These are phyloP conservation scores for Galaxias olidus DNA, from an alignment of 2,797 vertebrate species.

Conservation along the genomic window DNA sequence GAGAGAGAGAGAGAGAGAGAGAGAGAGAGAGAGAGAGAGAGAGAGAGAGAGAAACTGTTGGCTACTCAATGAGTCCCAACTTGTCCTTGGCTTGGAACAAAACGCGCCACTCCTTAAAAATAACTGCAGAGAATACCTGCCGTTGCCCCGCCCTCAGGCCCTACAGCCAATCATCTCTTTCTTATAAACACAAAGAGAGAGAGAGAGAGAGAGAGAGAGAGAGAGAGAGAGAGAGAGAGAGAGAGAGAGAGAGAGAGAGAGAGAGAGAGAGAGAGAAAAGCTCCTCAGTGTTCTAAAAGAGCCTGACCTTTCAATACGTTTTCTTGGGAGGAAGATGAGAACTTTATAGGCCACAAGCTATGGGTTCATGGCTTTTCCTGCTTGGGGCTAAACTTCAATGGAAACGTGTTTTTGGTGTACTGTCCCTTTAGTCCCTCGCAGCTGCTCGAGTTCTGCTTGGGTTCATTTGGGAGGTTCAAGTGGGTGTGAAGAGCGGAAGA, in stretches of 20 bases:
- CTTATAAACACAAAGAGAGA: slow-evolving; percentile 9
- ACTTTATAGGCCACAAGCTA: too few species aligned
- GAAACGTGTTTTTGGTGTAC: not conserved
- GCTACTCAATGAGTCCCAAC: slow-evolving; percentile 63
- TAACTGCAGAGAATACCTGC: slow-evolving; percentile 61
- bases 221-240: not conserved
- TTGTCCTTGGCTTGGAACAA: slow-evolving; percentile 52
- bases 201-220: not conserved
- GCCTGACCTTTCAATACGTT: too few species aligned
- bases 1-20: not conserved
- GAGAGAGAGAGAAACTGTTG: slow-evolving; percentile 20
- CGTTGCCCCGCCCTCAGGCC: slow-evolving; percentile 1
- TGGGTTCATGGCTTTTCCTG: too few species aligned
- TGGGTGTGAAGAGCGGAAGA: slow-evolving; percentile 36
- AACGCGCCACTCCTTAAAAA: slow-evolving; percentile 71
- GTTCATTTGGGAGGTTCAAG: not conserved
- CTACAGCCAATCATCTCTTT: slow-evolving; percentile 9
- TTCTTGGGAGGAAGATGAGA: too few species aligned
- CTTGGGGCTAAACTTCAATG: not conserved
- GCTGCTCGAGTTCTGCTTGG: not conserved
- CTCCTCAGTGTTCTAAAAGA: too few species aligned
- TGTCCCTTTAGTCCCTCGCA: too few species aligned
- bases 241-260: slow-evolving; percentile 1
- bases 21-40: not conserved
- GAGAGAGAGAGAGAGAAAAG: not conserved